Evolutionary conservation across 2,888 invertebrate species (phyloP), one percentile per base, ranked within the genome.

Genomic region (Catocala nupta): DNA sequence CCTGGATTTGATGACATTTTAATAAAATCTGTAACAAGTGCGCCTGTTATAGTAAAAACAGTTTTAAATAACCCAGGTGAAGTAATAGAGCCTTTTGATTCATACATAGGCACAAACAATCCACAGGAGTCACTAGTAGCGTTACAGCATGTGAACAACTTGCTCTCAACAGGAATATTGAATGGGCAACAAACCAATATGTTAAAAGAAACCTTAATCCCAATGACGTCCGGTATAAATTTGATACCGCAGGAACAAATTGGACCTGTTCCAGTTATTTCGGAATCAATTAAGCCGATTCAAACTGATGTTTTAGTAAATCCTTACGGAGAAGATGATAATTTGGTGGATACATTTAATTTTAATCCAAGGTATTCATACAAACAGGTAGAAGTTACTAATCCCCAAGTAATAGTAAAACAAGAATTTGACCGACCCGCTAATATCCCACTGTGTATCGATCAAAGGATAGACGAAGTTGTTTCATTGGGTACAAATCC

Each of bases 1-100:
- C 83, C 85, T 47, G 83, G 83, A 0, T 70, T 70, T 52, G 72
- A 84, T 7, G 67, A 84, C 9, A 55, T 83, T 25, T 42, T 83
- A 3, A 59, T 87, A 0, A 81, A 80, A 75, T 75, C 66, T 4
- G 62, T 36, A 36, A 48, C 59, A 33, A 3, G 8, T 45, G 11
- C 16, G 4, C 47, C 16, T 5, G 11, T 0, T 16, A 16, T 9
- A 47, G 0, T 8, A 47, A 9, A 47, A 47, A 47, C 16, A 10
- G 16, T 16, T 45, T 4, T 39, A 39, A 39, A 49, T 34, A 5
- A 49, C 36, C 68, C 75, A 12, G 9, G 9, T 43, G 72, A 74
- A 47, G 68, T 79, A 16, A 67, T 76, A 0, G 67, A 73, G 50
- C 73, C 78, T n/a, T 81, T 80, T 60, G 64, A 64, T 25, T 16